Evolutionary conservation across 2,113 vertebrate genomes (phyloP).

Genomic region (Tympanuchus pallidicinctus): DNA sequence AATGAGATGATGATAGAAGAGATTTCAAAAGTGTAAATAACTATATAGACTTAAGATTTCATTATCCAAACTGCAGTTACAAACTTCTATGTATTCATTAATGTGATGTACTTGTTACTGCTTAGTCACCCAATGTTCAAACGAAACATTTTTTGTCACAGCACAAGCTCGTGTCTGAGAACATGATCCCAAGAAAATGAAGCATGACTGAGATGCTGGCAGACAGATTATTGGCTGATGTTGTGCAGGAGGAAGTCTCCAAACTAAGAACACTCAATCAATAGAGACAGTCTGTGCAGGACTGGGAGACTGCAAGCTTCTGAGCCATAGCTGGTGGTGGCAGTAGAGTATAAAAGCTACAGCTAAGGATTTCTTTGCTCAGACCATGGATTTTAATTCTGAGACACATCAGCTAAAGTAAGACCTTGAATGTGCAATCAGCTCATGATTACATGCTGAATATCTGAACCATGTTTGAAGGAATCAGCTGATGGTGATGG

Average conservation of each 20-base stretch:
- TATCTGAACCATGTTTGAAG: background rate
- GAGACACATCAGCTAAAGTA: background rate
- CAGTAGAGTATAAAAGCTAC: background rate
- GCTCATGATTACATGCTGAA: background rate
- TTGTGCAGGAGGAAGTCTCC: conserved; percentile 1
- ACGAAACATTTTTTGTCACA: conserved; percentile 46
- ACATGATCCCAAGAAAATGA: background rate
- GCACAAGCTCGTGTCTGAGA: background rate
- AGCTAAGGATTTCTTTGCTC: background rate
- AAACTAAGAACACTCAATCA: conserved; percentile 11
- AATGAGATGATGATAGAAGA: background rate
- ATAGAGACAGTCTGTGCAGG: accelerated
- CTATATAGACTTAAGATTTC: background rate
- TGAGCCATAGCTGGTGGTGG: background rate
- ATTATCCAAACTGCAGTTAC: background rate
- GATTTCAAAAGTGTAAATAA: background rate
- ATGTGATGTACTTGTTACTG: conserved; percentile 17
- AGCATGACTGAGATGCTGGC: conserved; percentile 16
- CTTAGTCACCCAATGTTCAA: conserved; percentile 10
- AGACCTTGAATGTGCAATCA: background rate
- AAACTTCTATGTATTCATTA: conserved; percentile 3
- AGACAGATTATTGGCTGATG: conserved; percentile 29
- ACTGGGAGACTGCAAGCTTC: background rate
- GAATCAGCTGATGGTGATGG: background rate
- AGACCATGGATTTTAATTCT: background rate